Evolutionary conservation across 1,140 invertebrate species (phyloP), one percentile per base, ranked within the genome.

Genomic region (Hormaphis cornu): DNA sequence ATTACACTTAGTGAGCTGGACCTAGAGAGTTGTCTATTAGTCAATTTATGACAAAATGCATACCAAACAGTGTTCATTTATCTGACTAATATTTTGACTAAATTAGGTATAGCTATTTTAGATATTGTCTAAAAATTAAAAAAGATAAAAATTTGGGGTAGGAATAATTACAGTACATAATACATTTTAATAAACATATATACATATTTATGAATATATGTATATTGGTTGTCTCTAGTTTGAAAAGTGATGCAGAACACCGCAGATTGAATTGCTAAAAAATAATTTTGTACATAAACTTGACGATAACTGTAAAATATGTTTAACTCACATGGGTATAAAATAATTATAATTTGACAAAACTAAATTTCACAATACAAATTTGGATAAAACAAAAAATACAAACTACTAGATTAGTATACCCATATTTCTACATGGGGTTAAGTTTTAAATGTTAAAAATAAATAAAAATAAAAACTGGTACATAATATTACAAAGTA

Each of bases 391-490:
- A 50, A 50, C 46, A 50, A 24, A 58, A 37, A 58, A 40, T 40
- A 58, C 7, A 37, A 40, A 16, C 16, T 58, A 16, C 33, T 37
- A n/a, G 18, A n/a, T 35, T 22, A 22, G 53, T 22, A 56, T n/a
- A n/a, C n/a, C n/a, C n/a, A n/a, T n/a, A n/a, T n/a, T n/a, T n/a
- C n/a, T n/a, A n/a, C n/a, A n/a, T 20, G n/a, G 8, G 26, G 40
- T 61, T 61, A 61, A 24, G 5, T 61, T 42, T 59, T 4, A 18
- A 30, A 33, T 48, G 26, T 63, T 30, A 63, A 61, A 44, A 44
- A 61, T 26, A 26, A 63, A 63, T 48, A 48, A 63, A 63, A 44
- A 63, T 46, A 63, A 63, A n/a, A 48, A 33, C 48, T 44, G 42
- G 24, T 63, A 63, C 26, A 63, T n/a, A n/a, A n/a, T n/a, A n/a